These are phyloP conservation scores for Entelurus aequoreus DNA, from an alignment of 2,113 vertebrate species.

Conservation along the genomic window DNA sequence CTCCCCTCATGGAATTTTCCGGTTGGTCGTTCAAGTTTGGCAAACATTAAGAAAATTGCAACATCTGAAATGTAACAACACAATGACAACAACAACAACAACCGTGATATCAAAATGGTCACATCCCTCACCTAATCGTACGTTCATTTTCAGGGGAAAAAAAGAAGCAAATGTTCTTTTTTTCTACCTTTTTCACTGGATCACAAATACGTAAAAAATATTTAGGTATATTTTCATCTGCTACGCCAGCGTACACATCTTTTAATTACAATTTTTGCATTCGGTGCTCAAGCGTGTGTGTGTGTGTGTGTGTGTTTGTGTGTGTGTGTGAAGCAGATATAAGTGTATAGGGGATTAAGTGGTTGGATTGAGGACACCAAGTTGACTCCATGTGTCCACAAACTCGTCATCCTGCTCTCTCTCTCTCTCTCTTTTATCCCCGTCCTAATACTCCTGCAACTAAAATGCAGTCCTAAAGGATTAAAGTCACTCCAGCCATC, in stretches of 20 bases:
- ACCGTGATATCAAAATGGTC: no score
- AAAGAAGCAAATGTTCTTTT: no score
- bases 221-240: no score
- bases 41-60: no score
- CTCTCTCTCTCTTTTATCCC: slow-evolving; percentile 22
- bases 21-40: no score
- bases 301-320: slow-evolving; percentile 6
- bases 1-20: no score
- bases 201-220: not conserved
- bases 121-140: no score
- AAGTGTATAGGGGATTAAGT: slow-evolving; percentile 54
- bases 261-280: slow-evolving; percentile 7
- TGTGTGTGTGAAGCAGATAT: slow-evolving; percentile 35
- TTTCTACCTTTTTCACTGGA: no score
- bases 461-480: slow-evolving; percentile 21
- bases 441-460: slow-evolving; percentile 22
- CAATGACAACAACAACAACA: no score
- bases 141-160: no score
- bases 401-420: slow-evolving; percentile 22
- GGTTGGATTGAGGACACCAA: slow-evolving; percentile 64
- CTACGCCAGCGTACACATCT: no score
- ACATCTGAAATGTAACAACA: no score
- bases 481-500: slow-evolving; percentile 21
- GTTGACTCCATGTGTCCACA: slow-evolving; percentile 44
- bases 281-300: slow-evolving; percentile 6